Evolutionary conservation across 2,888 invertebrate genomes (phyloP), one percentile per base, ranked within the genome.

Genomic region (Idaea biselata): DNA sequence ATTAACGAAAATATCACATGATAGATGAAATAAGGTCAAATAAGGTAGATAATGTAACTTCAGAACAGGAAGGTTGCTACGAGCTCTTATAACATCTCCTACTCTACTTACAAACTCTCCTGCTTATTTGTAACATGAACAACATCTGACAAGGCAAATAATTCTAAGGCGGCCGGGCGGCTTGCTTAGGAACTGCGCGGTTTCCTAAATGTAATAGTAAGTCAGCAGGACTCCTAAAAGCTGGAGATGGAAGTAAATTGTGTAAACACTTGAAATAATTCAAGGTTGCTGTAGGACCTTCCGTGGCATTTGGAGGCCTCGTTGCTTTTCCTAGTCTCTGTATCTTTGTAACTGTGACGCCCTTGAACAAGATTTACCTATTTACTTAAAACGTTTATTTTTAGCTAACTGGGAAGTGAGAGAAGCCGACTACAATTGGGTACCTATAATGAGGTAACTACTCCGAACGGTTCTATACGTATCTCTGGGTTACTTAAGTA

Each of bases 311-410:
- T 80, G 81, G 81, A 79, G 87, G 81, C 86, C 83, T 84, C 84
- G 80, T 78, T 78, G 84, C 79, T 86, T 89, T 91, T 89, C 89
- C 88, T 89, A 86, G 82, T 88, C 87, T 82, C 83, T 83, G 80
- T 82, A 78, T 88, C 87, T 82, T 83, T 83, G 80, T 82, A 78
- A 84, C 86, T 79, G 79, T 81, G 80, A 78, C 74, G 86, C 83
- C 90, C 88, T 89, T 89, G 88, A 80, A 77, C 73, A 74, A 68
- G 76, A 79, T 68, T 70, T 70, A 66, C 64, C 65, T 68, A 66
- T 44, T 44, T 44, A 44, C 44, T 14, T 25, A 25, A 18, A 18
- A 57, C 14, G 57, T 25, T 44, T 44, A 44, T 44, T 44, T 44
- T 44, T 44, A 14, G 11, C 44, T 31, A 8, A 62, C n/a, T 55